phyloP scores from a whole-genome alignment of 1,140 invertebrate genomes.

The Trypoxylus dichotomus region DNA sequence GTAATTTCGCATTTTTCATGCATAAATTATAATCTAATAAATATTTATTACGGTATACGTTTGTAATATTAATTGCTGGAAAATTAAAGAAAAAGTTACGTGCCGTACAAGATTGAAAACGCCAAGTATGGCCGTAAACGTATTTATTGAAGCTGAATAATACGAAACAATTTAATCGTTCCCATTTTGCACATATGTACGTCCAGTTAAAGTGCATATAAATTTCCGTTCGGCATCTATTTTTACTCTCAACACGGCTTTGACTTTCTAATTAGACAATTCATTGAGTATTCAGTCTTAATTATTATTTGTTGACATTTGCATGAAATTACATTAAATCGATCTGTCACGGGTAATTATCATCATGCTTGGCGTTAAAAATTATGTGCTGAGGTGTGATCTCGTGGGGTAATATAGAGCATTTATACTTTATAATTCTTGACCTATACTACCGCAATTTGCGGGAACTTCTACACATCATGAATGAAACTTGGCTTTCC shows the following conservation, averaged over 20 bases:
- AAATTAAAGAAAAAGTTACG: neutral
- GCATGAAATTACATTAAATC: neutral
- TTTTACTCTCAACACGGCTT: neutral
- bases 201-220: neutral
- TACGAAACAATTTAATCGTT: neutral
- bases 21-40: constrained; percentile 8
- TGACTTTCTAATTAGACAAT: constrained; percentile 19
- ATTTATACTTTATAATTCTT: too few species aligned
- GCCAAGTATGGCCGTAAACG: constrained; percentile 5
- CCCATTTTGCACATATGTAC: neutral
- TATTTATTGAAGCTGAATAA: constrained; percentile 2
- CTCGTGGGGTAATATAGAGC: neutral
- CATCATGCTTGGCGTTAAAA: neutral
- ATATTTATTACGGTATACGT: neutral
- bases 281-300: neutral
- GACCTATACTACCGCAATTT: too few species aligned
- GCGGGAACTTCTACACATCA: too few species aligned
- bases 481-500: too few species aligned
- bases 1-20: constrained; percentile 8
- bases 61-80: neutral
- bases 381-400: neutral
- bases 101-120: neutral
- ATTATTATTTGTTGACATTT: constrained; percentile 15
- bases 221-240: neutral
- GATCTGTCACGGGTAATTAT: neutral